Conservation (phyloP, 2,797 vertebrate species). For the Columba guinea region DNA sequence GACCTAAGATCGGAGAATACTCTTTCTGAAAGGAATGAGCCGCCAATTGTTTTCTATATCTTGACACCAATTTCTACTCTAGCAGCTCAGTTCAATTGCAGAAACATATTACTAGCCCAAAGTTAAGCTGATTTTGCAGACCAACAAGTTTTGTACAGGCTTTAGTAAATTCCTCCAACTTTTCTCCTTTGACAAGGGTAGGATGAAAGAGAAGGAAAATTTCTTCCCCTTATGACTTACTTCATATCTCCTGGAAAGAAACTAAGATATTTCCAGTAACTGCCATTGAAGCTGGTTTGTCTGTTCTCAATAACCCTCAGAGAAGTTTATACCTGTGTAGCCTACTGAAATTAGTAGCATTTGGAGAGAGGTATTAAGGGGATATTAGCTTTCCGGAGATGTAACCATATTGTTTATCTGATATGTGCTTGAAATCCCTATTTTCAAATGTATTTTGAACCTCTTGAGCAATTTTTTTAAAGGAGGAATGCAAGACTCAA, state of each 20-base stretch:
- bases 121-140: not conserved
- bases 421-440: not conserved
- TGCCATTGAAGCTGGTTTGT: not conserved
- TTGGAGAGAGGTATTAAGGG: rapidly evolving
- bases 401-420: not conserved
- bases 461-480: not conserved
- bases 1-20: not conserved
- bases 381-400: not conserved
- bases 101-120: not conserved
- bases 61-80: not conserved
- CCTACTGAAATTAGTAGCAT: not conserved
- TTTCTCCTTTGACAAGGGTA: not conserved
- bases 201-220: not conserved
- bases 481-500: not conserved
- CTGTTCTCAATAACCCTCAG: not conserved
- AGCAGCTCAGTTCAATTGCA: not conserved
- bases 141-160: not conserved
- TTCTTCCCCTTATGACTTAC: not conserved
- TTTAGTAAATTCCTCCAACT: not conserved
- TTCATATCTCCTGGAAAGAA: not conserved
- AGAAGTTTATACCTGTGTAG: not conserved
- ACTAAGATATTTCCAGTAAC: not conserved
- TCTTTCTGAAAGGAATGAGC: not conserved
- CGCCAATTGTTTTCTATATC: not conserved
- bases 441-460: not conserved